A percentile compares a stretch with the other conserved stretches of the same genome.
phyloP scores from a whole-genome alignment of 2,888 invertebrate species.

The Ethmia dodecea region DNA sequence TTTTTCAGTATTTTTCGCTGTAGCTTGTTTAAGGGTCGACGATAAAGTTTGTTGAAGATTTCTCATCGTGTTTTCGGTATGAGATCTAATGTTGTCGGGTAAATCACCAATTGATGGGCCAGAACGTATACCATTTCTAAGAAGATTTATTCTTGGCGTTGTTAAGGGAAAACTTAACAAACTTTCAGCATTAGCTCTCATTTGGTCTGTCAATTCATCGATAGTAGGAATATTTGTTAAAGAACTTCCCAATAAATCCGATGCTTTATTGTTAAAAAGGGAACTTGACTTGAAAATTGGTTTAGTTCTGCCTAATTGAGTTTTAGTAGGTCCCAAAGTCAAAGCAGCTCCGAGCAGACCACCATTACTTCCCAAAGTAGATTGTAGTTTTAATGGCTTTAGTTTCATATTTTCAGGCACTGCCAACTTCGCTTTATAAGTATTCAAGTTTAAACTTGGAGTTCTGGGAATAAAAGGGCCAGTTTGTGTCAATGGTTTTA shows the following conservation, averaged over 20 bases:
- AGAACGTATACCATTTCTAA: slow-evolving; percentile 19
- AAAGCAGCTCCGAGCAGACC: slow-evolving; percentile 29
- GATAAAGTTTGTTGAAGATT: slow-evolving; percentile 38
- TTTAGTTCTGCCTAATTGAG: slow-evolving; percentile 14
- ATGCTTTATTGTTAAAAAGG: slow-evolving; percentile 9
- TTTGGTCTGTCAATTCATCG: slow-evolving; percentile 24
- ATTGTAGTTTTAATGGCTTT: slow-evolving; percentile 36
- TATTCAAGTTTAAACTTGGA: slow-evolving; percentile 33
- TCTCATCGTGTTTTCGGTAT: slow-evolving; percentile 38
- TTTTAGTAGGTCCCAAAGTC: slow-evolving; percentile 24
- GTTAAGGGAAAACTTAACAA: slow-evolving; percentile 25
- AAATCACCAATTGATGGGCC: slow-evolving; percentile 15
- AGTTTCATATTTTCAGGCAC: slow-evolving; percentile 35
- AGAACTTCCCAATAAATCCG: slow-evolving; percentile 19
- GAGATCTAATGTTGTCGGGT: slow-evolving; percentile 31
- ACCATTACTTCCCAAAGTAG: slow-evolving; percentile 28
- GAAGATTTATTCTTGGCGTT: slow-evolving; percentile 5
- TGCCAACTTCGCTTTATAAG: slow-evolving; percentile 38
- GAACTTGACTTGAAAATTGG: slow-evolving; percentile 7
- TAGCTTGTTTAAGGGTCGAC: slow-evolving; percentile 28
- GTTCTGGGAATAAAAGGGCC: slow-evolving; percentile 17
- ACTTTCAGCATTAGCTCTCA: slow-evolving; percentile 24
- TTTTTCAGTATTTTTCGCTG: slow-evolving; percentile 17
- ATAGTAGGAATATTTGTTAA: slow-evolving; percentile 26
- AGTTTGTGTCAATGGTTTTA: slow-evolving; percentile 26